Conservation (phyloP, 2,797 vertebrate species). For the Phataginus tricuspis region DNA sequence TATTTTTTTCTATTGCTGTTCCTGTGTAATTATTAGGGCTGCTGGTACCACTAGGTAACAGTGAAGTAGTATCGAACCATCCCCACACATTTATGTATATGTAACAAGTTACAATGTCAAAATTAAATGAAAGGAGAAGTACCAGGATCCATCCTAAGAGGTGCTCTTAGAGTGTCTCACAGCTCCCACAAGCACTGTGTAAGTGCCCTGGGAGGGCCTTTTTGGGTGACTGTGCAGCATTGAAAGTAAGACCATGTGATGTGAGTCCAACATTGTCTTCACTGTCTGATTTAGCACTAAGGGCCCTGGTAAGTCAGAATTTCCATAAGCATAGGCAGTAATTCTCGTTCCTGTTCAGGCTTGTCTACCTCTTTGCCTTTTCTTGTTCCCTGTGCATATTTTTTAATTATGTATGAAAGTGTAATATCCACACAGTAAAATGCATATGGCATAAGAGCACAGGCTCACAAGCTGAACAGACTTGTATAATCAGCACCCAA, state of each 20-base stretch:
- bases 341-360: background rate
- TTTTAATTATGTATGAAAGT: background rate
- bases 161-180: too few relatives aligned
- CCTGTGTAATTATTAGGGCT: background rate
- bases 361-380: background rate
- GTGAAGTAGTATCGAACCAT: slow-evolving; percentile 16
- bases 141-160: background rate
- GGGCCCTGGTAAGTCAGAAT: background rate
- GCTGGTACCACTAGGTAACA: background rate
- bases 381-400: background rate
- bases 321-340: background rate
- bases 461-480: background rate
- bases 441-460: background rate
- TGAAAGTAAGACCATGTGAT: background rate
- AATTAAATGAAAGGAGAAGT: background rate
- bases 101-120: slow-evolving; percentile 33
- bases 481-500: background rate
- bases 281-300: background rate
- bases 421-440: background rate
- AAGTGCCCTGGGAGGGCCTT: background rate
- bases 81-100: background rate
- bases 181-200: background rate
- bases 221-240: fast-evolving
- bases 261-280: background rate
- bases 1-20: background rate